A percentile compares a stretch with the other conserved stretches of the same genome.
phyloP scores from a whole-genome alignment of 2,113 vertebrate species.

The Cercopithecus mona region DNA sequence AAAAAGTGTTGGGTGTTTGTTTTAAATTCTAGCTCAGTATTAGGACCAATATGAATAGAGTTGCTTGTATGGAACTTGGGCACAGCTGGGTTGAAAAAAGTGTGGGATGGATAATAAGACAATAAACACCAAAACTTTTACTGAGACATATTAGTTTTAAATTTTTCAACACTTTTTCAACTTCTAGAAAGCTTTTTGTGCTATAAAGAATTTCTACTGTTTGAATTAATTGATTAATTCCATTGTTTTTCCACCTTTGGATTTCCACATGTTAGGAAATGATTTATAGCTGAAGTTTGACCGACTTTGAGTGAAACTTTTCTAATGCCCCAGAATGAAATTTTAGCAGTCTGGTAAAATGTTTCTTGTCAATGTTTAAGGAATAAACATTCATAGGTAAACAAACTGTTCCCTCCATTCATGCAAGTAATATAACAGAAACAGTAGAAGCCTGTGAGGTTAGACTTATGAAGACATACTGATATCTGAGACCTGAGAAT shows the following conservation, averaged over 20 bases:
- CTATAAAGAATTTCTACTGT: neutral
- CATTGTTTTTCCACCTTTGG: neutral
- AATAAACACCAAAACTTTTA: slow-evolving; percentile 6
- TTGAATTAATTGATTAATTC: neutral
- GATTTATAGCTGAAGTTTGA: neutral
- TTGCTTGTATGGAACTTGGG: neutral
- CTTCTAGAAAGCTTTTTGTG: neutral
- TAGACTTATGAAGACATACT: neutral
- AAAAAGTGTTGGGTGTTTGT: neutral
- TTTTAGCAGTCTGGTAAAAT: neutral
- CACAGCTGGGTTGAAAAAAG: neutral
- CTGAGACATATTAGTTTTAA: neutral
- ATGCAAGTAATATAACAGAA: neutral
- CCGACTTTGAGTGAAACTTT: neutral
- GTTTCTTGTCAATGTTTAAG: neutral
- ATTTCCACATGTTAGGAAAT: neutral
- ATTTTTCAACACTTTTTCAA: neutral
- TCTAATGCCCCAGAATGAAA: neutral
- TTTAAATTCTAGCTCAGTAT: neutral
- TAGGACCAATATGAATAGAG: neutral
- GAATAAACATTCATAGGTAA: neutral
- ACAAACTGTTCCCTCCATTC: neutral
- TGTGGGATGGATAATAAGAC: neutral
- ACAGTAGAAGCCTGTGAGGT: neutral
- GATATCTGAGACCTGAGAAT: neutral